Evolutionary conservation across 2,888 invertebrate genomes (phyloP).

Genomic region (Noctua fimbriata): DNA sequence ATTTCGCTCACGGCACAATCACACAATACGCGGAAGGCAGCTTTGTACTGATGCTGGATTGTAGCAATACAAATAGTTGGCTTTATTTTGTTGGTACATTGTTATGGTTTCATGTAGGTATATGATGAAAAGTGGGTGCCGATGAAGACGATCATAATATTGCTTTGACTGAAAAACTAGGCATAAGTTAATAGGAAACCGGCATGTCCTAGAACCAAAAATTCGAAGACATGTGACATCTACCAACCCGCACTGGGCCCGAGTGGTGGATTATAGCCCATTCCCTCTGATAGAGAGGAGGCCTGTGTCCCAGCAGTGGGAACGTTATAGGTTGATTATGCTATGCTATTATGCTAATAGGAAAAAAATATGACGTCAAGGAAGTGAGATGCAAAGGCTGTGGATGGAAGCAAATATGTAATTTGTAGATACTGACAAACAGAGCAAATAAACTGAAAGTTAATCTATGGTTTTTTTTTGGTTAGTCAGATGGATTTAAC

Average conservation of each 20-base stretch:
- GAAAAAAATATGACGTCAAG: background rate
- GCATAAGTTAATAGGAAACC: background rate
- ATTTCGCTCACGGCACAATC: conserved; percentile 82
- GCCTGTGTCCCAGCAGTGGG: no score
- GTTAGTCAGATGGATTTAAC: background rate
- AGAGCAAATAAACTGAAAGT: background rate
- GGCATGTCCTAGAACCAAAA: no score
- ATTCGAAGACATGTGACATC: no score
- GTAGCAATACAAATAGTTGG: conserved; percentile 35
- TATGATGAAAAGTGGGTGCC: background rate
- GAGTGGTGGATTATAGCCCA: no score
- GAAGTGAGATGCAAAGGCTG: background rate
- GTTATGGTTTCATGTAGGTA: background rate
- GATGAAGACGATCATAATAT: background rate
- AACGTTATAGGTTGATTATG: no score
- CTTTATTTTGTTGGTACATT: conserved; percentile 32
- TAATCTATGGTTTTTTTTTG: background rate
- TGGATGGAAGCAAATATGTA: background rate
- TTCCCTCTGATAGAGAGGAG: no score
- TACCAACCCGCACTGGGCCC: no score
- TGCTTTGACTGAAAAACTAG: no score
- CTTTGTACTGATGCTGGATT: conserved; percentile 57
- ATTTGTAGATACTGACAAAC: background rate
- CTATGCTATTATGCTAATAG: no score
- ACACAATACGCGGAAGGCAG: conserved; percentile 85